A percentile compares a stretch with the other conserved stretches of the same genome.
phyloP scores from a whole-genome alignment of 2,888 invertebrate species.

The Standfussiana lucernea region DNA sequence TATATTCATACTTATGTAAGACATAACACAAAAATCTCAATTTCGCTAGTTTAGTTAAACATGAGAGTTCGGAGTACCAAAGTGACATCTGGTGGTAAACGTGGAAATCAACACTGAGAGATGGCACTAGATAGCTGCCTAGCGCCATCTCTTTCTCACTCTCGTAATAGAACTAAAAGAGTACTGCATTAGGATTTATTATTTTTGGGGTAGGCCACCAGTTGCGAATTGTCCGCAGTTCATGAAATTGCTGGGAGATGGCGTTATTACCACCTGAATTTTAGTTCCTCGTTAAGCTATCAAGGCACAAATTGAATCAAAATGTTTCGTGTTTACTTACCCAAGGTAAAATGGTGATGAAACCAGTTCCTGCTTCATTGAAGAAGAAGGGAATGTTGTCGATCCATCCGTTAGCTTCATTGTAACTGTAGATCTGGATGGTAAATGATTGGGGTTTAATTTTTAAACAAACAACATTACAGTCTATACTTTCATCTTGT shows the following conservation, averaged over 20 bases:
- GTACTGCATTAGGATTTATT: no score
- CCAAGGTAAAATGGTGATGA: slow-evolving; percentile 94
- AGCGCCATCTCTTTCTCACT: no score
- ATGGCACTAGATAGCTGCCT: no score
- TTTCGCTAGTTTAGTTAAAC: no score
- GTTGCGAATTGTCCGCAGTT: background rate
- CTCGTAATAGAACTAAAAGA: no score
- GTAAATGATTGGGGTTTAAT: background rate
- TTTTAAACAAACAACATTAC: background rate
- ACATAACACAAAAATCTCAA: no score
- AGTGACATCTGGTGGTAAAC: slow-evolving; percentile 16
- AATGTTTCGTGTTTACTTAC: slow-evolving; percentile 74
- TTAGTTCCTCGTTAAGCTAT: background rate
- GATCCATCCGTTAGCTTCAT: slow-evolving; percentile 93
- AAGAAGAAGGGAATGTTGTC: slow-evolving; percentile 94
- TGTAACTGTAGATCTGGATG: slow-evolving; percentile 87
- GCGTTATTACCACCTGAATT: background rate
- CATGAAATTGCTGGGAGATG: slow-evolving; percentile 5
- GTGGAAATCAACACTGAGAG: background rate
- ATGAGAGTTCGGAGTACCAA: background rate
- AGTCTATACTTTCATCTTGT: background rate
- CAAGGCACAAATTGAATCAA: background rate
- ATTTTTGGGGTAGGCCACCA: no score
- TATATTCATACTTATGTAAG: background rate
- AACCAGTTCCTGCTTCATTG: slow-evolving; percentile 92